phyloP scores from a whole-genome alignment of 37 sponge, comb jelly and placozoan genomes.

The Hormiphora californensis region DNA sequence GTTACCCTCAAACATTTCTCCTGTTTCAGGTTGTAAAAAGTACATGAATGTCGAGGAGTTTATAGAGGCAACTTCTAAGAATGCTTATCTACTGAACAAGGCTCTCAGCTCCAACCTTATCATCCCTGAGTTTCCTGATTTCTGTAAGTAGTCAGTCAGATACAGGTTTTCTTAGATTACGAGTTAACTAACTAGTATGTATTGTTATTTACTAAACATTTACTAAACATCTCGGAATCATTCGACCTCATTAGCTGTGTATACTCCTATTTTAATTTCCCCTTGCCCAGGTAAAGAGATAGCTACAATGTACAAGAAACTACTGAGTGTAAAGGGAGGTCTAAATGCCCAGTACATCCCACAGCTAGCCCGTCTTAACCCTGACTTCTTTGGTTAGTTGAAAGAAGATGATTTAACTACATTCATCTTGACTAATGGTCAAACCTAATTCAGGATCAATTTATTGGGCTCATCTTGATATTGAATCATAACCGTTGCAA shows the following conservation, averaged over 20 bases:
- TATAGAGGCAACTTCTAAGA: not conserved
- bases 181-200: no score
- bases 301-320: conserved; percentile 3
- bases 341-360: conserved; percentile 74
- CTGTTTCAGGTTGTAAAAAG: conserved; percentile 21
- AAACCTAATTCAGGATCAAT: not conserved
- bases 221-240: no score
- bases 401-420: not conserved
- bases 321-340: not conserved
- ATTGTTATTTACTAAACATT: no score
- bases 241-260: no score
- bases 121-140: conserved; percentile 32
- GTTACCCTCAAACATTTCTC: no score
- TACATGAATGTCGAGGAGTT: conserved; percentile 14
- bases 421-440: not conserved
- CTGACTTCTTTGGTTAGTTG: conserved; percentile 62
- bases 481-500: not conserved
- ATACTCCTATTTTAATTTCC: no score
- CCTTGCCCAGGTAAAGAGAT: conserved; percentile 28
- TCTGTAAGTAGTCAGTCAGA: not conserved
- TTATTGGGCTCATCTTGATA: not conserved
- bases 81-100: conserved; percentile 33
- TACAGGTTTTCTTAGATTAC: no score
- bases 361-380: conserved; percentile 64
- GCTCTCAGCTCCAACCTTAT: conserved; percentile 35